phyloP scores from a whole-genome alignment of 2,113 vertebrate genomes.

The Caranx ignobilis region DNA sequence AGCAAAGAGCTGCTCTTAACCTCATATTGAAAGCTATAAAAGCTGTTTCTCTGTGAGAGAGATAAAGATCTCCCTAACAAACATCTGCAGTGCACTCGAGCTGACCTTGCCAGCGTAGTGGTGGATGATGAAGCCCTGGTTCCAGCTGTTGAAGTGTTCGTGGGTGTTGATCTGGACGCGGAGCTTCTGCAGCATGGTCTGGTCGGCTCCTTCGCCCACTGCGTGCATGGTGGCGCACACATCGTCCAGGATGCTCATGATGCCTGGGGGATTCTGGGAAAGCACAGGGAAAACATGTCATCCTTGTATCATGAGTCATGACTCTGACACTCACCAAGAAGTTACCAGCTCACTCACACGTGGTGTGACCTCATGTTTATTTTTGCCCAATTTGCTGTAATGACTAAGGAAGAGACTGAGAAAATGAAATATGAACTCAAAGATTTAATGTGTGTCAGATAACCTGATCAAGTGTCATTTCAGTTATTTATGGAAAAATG shows the following conservation, averaged over 20 bases:
- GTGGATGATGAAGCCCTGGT: constrained; percentile 98
- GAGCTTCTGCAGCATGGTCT: constrained; percentile 97
- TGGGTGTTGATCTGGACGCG: constrained; percentile 95
- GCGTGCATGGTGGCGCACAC: constrained; percentile 99
- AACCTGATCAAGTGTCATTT: not conserved
- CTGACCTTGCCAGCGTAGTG: constrained; percentile 98
- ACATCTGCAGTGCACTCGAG: not conserved
- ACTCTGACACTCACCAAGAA: not conserved
- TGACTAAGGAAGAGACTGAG: not conserved
- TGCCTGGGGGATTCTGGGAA: constrained; percentile 93
- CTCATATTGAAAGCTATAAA: not conserved
- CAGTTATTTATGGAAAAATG: not conserved
- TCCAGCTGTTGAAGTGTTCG: constrained; percentile 99
- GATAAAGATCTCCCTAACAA: not conserved
- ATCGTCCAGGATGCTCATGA: constrained; percentile 97
- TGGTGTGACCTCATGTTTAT: not conserved
- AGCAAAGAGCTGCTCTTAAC: not conserved
- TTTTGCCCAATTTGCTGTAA: not conserved
- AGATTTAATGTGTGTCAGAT: not conserved
- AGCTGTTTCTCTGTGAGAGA: no score
- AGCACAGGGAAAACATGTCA: not conserved
- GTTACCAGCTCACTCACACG: not conserved
- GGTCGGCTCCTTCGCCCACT: constrained; percentile 95
- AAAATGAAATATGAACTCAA: not conserved
- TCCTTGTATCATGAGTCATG: not conserved